Base-by-base conservation (phyloP, 2,797 vertebrate genomes). In the Pogoniulus pusillus region DNA sequence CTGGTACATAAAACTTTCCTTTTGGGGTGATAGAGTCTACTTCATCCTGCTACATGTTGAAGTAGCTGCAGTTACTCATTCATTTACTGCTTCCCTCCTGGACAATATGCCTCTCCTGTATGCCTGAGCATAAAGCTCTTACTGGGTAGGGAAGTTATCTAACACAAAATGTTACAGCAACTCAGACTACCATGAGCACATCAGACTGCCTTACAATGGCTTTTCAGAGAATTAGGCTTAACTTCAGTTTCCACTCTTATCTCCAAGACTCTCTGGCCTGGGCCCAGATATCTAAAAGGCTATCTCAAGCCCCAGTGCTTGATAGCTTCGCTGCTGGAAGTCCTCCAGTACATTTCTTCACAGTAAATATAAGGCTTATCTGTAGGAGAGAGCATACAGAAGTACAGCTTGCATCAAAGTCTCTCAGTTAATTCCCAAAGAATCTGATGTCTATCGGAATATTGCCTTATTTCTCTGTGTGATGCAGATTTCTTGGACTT, bases 151-250 rank as follows among this genome's bases (percentile, higher is more conserved):
- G 27, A 59, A 54, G 58, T 79, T 69, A 82, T 45, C 45, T 80
- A 49, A 41, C 77, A 82, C n/a, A 71, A 81, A 86, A 84, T 53
- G 58, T 32, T 79, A n/a, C 62, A 64, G 78, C 68, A 84, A 60
- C 77, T 90, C 69, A 68, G 74, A 64, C 82, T 76, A 91, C 74
- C 32, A 69, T 19, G n/a, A 82, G 3, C 41, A 64, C 32, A 71
- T 62, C 35, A 90, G 24, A 43, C 30, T 49, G 57, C 54, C 53
- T 87, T 88, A 81, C 34, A 47, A 0, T 82, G 90, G 41, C 45
- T 92, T 94, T 94, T 86, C 75, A 92, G 75, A 92, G 83, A 92
- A 80, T 93, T 90, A 90, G 73, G 83, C 83, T 95, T 92, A 88
- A 88, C 80, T 90, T 87, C 88, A 93, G 47, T 77, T 69, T 92